These are phyloP conservation scores for Amniataba percoides DNA, from an alignment of 2,797 vertebrate genomes.

Conservation along the genomic window DNA sequence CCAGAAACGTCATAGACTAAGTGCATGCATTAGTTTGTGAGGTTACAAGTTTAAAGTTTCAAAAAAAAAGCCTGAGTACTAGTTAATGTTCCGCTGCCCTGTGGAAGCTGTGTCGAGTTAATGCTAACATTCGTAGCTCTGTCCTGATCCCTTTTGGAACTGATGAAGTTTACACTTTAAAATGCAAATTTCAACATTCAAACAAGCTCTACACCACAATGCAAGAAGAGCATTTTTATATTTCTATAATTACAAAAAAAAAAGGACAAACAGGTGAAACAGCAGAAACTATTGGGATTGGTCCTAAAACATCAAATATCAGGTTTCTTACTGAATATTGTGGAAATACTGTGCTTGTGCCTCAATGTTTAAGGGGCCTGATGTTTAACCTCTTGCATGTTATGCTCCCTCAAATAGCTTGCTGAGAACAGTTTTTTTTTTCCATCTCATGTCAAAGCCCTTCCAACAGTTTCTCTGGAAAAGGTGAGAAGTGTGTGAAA, in stretches of 20 bases:
- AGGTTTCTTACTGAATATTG: background rate
- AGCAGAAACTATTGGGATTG: background rate
- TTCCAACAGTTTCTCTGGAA: conserved; percentile 41
- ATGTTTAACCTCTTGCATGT: conserved; percentile 3
- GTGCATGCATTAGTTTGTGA: no score
- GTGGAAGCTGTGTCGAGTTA: background rate
- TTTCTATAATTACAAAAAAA: no score
- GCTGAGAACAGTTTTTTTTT: conserved; percentile 18
- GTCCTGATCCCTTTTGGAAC: background rate
- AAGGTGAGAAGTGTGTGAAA: conserved; percentile 77
- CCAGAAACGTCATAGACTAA: background rate
- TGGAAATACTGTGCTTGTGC: background rate
- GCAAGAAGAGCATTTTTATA: no score
- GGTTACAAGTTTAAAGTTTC: no score
- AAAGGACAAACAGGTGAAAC: background rate
- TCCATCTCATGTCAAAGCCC: conserved; percentile 33
- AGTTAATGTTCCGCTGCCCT: no score
- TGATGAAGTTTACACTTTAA: background rate
- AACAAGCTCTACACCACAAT: background rate
- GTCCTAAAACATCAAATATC: background rate
- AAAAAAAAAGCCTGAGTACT: no score
- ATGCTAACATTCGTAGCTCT: background rate
- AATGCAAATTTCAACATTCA: background rate
- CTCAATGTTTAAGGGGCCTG: background rate
- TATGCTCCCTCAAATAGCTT: background rate